Base-by-base conservation (phyloP, 2,113 vertebrate genomes). In the Pteronura brasiliensis region DNA sequence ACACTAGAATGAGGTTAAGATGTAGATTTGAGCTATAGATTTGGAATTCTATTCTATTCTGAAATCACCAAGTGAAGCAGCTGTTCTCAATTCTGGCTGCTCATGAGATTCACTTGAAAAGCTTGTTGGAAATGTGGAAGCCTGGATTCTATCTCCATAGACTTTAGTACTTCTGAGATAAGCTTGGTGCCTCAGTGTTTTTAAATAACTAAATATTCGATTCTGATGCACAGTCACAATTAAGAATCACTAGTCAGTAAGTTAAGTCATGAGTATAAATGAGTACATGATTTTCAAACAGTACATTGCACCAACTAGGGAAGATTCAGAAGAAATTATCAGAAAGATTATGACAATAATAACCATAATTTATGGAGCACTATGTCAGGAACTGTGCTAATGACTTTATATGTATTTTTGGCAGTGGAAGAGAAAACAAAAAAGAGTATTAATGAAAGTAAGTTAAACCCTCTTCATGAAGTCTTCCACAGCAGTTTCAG, bases 161-260 rank as follows among this genome's bases (percentile, higher is more conserved):
- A 59, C 27, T 72, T 95, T 87, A 61, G 42, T 91, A 86, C n/a
- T 91, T 77, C 49, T 76, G 39, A 90, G 71, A 71, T 77, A 96
- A 93, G 17, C 23, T 65, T 91, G n/a, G 5, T 18, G 18, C 14
- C 81, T 93, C 29, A 69, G 34, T 88, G 29, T 87, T 93, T 90
- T 76, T 61, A 36, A 88, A 94, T 94, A 69, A 11, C 44, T 57
- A 87, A 55, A 88, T 17, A 49, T 67, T 72, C 59, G 20, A 77
- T 55, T 93, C 63, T 72, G 79, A 87, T 91, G 29, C 17, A 87
- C 18, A 77, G 36, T 69, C n/a, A 88, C 42, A 91, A 93, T 81
- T 65, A 85, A 90, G 61, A 77, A 57, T 59, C 72, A 74, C 11
- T 65, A 49, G 11, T 15, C 17, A 10, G 52, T 71, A 44, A 77